Evolutionary conservation across 2,797 vertebrate genomes (phyloP).

Genomic region (Pitangus sulphuratus): DNA sequence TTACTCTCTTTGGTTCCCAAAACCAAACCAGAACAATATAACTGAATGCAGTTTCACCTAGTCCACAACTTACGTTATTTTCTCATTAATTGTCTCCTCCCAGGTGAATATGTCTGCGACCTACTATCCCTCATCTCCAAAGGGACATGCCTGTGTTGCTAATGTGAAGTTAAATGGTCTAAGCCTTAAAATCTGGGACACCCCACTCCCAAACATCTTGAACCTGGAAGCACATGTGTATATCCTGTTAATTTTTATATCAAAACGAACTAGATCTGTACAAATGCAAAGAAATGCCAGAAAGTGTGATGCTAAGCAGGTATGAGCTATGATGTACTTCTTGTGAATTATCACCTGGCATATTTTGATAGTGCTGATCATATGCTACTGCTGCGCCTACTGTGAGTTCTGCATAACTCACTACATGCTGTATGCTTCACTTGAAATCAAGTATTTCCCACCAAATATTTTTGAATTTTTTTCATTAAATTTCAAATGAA

Average conservation of each 20-base stretch:
- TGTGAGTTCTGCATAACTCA: not conserved
- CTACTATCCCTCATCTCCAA: not conserved
- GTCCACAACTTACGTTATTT: not conserved
- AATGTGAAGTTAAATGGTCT: not conserved
- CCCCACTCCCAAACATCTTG: fast-evolving
- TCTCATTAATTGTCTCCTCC: not conserved
- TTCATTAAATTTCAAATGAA: not conserved
- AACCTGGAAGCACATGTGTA: not conserved
- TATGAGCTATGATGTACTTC: not conserved
- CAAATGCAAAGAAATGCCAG: not conserved
- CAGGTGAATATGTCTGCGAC: not conserved
- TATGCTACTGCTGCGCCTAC: not conserved
- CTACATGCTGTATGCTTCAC: not conserved
- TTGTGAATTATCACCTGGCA: not conserved
- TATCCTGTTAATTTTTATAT: not conserved
- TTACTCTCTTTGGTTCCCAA: not conserved
- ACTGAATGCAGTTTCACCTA: not conserved
- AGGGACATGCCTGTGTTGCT: fast-evolving
- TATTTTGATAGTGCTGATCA: not conserved
- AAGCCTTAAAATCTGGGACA: not conserved
- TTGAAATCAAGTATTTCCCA: not conserved
- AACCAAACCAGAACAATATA: not conserved
- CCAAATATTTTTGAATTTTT: not conserved
- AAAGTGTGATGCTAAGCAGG: not conserved
- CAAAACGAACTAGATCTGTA: not conserved